Conservation (phyloP, 2,888 invertebrate genomes). For the Altica lythri region DNA sequence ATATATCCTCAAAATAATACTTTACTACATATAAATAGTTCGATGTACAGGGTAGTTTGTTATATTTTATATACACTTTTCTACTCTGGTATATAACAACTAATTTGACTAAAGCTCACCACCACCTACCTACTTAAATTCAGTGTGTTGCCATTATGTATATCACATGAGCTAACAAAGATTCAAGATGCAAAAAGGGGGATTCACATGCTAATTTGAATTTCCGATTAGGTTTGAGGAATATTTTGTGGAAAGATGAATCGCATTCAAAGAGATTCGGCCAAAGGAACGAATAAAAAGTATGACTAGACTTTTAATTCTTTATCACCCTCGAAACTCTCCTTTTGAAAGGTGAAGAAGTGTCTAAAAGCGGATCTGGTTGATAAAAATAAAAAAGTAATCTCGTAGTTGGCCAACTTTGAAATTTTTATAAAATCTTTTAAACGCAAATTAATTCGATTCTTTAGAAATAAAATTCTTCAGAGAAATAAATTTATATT, state of each 20-base stretch:
- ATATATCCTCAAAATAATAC: neutral
- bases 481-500: no score
- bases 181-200: slow-evolving; percentile 9
- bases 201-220: slow-evolving; percentile 29
- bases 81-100: no score
- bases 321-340: slow-evolving; percentile 16
- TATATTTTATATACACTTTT: no score
- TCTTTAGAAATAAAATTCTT: no score
- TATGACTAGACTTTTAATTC: slow-evolving; percentile 20
- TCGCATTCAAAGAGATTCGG: slow-evolving; percentile 21
- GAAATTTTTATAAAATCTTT: no score
- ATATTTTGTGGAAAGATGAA: slow-evolving; percentile 15
- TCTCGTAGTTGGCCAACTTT: neutral
- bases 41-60: no score
- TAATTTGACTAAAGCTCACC: no score
- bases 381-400: no score
- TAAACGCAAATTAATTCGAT: no score
- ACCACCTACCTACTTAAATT: slow-evolving; percentile 9
- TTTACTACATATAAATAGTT: no score
- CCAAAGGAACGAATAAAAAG: slow-evolving; percentile 22
- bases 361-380: no score
- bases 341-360: no score
- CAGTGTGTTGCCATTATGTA: slow-evolving; percentile 12
- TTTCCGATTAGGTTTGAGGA: slow-evolving; percentile 27
- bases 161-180: slow-evolving; percentile 20